These are phyloP conservation scores for human DNA, from an alignment of 2,113 vertebrate species.

Conservation along the genomic window GRCh38 chr22:27186001-27186500, in stretches of 20 bases:
- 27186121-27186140: background rate
- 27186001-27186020: conserved; percentile 42
- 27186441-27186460: fast-evolving
- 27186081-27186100: fast-evolving
- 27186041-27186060: background rate
- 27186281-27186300: background rate
- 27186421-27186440: fast-evolving
- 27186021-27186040: conserved; percentile 51
- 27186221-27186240: fast-evolving
- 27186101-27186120: fast-evolving
- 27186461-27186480: background rate
- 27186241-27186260: background rate
- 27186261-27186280: background rate
- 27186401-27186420: background rate
- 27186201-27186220: fast-evolving
- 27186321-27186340: background rate
- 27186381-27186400: background rate
- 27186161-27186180: fast-evolving
- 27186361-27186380: fast-evolving
- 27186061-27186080: background rate
- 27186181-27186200: fast-evolving
- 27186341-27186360: background rate
- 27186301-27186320: background rate
- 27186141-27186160: fast-evolving
- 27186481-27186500: background rate